phyloP scores from a whole-genome alignment of 2,797 vertebrate genomes.

The Leptoclinus maculatus region DNA sequence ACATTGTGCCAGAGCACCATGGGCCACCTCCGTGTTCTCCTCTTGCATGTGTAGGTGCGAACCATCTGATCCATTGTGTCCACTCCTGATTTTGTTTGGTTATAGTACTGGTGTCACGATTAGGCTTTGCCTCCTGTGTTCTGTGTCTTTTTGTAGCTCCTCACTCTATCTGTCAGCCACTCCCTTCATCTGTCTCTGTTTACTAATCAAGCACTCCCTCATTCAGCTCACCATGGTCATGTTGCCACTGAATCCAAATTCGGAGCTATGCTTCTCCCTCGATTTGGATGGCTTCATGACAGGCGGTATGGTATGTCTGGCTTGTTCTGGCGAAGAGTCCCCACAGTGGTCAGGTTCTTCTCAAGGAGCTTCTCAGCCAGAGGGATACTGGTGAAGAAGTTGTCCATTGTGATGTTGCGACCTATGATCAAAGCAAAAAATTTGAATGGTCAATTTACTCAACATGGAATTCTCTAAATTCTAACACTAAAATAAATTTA shows the following conservation, averaged over 20 bases:
- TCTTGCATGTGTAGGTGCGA: slow-evolving; percentile 38
- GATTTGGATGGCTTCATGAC: slow-evolving; percentile 14
- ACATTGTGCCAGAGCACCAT: slow-evolving; percentile 15
- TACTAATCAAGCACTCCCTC: no score
- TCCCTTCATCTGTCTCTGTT: no score
- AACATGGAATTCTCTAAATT: no score
- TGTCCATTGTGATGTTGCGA: no score
- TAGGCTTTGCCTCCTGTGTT: no score
- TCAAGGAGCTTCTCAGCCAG: slow-evolving; percentile 7
- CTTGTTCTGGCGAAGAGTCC: background rate
- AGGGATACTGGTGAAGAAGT: background rate
- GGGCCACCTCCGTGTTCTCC: slow-evolving; percentile 34
- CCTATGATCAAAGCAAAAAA: no score
- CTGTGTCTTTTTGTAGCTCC: no score
- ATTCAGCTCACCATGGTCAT: background rate
- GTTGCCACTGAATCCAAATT: slow-evolving; percentile 23
- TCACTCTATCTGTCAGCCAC: no score
- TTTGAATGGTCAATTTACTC: no score
- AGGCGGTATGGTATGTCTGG: slow-evolving; percentile 54
- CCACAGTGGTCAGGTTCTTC: slow-evolving; percentile 1
- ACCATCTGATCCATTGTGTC: slow-evolving; percentile 37
- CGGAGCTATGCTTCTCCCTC: background rate
- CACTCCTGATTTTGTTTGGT: slow-evolving; percentile 36
- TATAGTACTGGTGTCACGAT: no score
- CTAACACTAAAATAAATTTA: no score